Percentiles rank a stretch among this genome's conserved stretches.
Conservation (phyloP, 2,888 invertebrate genomes). For the Ceriagrion tenellum region DNA sequence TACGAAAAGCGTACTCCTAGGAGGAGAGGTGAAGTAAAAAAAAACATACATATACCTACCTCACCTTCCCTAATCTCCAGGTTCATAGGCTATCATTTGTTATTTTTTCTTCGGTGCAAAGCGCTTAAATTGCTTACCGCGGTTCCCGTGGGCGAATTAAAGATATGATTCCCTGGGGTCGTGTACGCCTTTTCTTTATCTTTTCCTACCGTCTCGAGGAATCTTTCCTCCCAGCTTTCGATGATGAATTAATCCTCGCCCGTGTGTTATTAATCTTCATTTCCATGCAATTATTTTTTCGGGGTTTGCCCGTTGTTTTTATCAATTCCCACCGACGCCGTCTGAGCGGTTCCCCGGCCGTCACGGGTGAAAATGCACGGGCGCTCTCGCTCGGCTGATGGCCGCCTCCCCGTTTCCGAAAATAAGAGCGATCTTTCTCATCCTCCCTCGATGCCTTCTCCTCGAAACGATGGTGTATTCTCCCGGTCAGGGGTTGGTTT, state of each 20-base stretch:
- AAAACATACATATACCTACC: not conserved
- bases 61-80: not conserved
- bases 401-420: not conserved
- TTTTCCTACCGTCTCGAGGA: not conserved
- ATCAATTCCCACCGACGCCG: constrained; percentile 13
- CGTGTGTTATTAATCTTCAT: constrained; percentile 46
- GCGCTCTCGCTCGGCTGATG: not conserved
- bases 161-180: not conserved
- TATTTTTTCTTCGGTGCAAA: not conserved
- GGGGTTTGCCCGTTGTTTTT: constrained; percentile 1
- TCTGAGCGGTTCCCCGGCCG: not conserved
- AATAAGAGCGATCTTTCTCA: not conserved
- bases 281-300: constrained; percentile 46
- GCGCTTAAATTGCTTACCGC: constrained; percentile 13
- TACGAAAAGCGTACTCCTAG: not conserved
- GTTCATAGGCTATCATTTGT: not conserved
- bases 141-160: constrained; percentile 30
- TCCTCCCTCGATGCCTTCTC: not conserved
- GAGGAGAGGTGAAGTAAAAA: not conserved
- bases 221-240: not conserved
- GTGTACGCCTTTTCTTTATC: not conserved
- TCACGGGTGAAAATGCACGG: constrained; percentile 24
- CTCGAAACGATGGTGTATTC: not conserved
- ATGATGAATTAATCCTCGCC: constrained; percentile 21
- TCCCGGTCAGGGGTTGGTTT: too few species aligned